Percentiles rank a stretch among this genome's conserved stretches.
Evolutionary conservation across 2,113 vertebrate genomes (phyloP).

Genomic region (Takifugu bimaculatus): DNA sequence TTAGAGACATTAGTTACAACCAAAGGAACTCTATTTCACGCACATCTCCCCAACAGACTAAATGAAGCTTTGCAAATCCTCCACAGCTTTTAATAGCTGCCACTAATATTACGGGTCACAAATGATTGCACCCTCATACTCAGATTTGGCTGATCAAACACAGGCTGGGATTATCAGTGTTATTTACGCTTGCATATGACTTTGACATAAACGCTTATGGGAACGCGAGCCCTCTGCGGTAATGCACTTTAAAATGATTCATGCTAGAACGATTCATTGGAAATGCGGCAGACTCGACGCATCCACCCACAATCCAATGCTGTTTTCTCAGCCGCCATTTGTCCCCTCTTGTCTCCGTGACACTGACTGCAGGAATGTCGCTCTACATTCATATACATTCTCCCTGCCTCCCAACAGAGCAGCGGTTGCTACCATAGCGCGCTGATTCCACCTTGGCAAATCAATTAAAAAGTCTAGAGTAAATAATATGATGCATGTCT

Average conservation of each 20-base stretch:
- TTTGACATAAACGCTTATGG: conserved; percentile 68
- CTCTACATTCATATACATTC: conserved; percentile 14
- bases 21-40: conserved; percentile 72
- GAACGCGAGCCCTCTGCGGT: conserved; percentile 64
- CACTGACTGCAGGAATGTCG: conserved; percentile 9
- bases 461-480: conserved; percentile 63
- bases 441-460: conserved; percentile 56
- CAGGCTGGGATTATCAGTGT: conserved; percentile 63
- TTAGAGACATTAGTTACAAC: conserved; percentile 71
- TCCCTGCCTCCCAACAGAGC: conserved; percentile 15
- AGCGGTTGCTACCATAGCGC: conserved; percentile 23
- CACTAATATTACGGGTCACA: conserved; percentile 70
- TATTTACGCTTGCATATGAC: conserved; percentile 69
- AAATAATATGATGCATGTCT: conserved; percentile 65
- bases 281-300: conserved; percentile 33
- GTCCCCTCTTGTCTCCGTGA: conserved; percentile 7
- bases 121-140: conserved; percentile 60
- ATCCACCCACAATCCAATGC: conserved; percentile 29
- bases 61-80: conserved; percentile 72
- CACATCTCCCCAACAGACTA: conserved; percentile 66
- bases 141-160: conserved; percentile 70
- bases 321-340: neutral
- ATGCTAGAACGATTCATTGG: conserved; percentile 49
- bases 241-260: conserved; percentile 72
- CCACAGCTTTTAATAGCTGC: conserved; percentile 69